Evolutionary conservation across 2,888 invertebrate genomes (phyloP).

Genomic region (Aspidiotus destructor): DNA sequence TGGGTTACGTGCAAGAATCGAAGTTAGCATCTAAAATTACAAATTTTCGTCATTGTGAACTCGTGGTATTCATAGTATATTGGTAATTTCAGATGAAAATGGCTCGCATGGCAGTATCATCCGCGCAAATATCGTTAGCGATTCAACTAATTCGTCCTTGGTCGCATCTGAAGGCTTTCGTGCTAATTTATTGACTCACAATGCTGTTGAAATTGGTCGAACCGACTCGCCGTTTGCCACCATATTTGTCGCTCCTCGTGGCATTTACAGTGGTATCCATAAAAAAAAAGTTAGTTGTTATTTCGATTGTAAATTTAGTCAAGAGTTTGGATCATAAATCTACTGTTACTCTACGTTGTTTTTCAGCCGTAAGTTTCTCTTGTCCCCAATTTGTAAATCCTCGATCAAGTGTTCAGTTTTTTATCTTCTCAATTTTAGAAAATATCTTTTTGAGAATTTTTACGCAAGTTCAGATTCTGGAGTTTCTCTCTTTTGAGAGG

Average conservation of each 20-base stretch:
- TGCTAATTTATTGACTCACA: constrained; percentile 34
- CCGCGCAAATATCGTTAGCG: constrained; percentile 30
- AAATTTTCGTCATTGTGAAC: neutral
- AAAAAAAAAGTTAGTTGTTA: constrained; percentile 41
- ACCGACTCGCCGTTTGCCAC: constrained; percentile 37
- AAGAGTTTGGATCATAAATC: neutral
- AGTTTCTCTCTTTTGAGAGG: too few relatives aligned
- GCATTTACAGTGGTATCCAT: constrained; percentile 39
- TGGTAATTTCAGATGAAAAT: constrained; percentile 35
- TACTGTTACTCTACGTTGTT: too few relatives aligned
- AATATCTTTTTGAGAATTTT: too few relatives aligned
- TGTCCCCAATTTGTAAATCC: too few relatives aligned
- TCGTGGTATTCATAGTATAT: neutral
- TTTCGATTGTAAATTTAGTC: neutral
- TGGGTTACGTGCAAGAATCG: constrained; percentile 48
- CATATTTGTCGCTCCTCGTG: constrained; percentile 40
- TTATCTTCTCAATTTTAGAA: too few relatives aligned
- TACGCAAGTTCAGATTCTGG: too few relatives aligned
- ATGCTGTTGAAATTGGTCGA: constrained; percentile 36
- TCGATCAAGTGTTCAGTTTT: too few relatives aligned
- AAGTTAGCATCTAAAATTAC: constrained; percentile 35
- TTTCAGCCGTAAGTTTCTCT: too few relatives aligned
- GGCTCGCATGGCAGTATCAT: constrained; percentile 39
- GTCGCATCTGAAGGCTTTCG: constrained; percentile 36
- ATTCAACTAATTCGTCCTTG: constrained; percentile 32